Evolutionary conservation across 2,113 vertebrate species (phyloP).

Genomic region (Pandion haliaetus): DNA sequence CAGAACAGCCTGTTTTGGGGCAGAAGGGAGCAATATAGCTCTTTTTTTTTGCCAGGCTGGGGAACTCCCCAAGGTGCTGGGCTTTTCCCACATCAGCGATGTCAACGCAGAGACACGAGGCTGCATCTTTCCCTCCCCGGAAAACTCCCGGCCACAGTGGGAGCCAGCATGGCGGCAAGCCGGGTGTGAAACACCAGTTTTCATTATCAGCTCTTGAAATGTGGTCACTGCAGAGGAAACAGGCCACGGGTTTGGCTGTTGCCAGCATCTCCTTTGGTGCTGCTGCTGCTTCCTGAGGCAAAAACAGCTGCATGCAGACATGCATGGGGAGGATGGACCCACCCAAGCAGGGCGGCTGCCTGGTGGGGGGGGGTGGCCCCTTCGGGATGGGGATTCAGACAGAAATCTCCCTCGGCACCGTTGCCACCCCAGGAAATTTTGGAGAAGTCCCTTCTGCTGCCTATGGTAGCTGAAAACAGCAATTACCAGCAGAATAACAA

Average conservation of each 20-base stretch:
- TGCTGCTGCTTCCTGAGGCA: not conserved
- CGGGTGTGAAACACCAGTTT: fast-evolving
- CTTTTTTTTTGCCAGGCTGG: not conserved
- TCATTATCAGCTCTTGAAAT: not conserved
- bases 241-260: fast-evolving
- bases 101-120: fast-evolving
- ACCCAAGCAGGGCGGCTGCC: not conserved
- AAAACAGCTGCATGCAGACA: fast-evolving
- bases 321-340: not conserved
- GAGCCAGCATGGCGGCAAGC: fast-evolving
- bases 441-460: not conserved
- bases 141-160: fast-evolving
- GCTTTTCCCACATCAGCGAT: fast-evolving
- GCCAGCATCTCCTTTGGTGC: not conserved
- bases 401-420: not conserved
- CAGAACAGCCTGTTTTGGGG: not conserved
- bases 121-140: fast-evolving
- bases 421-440: not conserved
- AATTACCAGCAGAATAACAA: not conserved
- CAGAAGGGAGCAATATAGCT: not conserved
- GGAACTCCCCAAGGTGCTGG: not conserved
- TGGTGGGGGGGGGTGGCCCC: not conserved
- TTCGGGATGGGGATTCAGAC: not conserved
- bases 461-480: not conserved
- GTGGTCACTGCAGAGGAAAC: not conserved